phyloP scores from a whole-genome alignment of 2,797 vertebrate genomes.

The Rhynchotus rufescens region DNA sequence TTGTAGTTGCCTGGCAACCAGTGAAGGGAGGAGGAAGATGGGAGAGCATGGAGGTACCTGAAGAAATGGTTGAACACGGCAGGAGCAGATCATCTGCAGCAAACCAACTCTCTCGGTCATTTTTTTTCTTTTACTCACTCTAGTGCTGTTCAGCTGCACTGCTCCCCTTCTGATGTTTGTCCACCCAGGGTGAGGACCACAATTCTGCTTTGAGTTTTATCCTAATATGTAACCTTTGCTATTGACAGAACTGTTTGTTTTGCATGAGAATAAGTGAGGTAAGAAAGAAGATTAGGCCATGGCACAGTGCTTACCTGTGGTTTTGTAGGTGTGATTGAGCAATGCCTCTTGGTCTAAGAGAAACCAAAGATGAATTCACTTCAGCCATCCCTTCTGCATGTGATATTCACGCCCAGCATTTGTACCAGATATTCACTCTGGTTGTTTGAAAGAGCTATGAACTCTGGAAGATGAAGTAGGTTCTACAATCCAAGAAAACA shows the following conservation, averaged over 20 bases:
- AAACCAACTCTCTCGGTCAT: not conserved
- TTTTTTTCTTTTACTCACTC: not conserved
- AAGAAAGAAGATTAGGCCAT: not conserved
- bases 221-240: not conserved
- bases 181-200: not conserved
- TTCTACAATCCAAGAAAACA: not conserved
- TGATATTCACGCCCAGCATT: not conserved
- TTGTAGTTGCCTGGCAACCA: slow-evolving; percentile 64
- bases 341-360: not conserved
- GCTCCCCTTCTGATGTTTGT: not conserved
- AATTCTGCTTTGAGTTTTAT: not conserved
- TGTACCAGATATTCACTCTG: not conserved
- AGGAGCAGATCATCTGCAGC: not conserved
- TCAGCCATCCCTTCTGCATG: not conserved
- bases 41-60: not conserved
- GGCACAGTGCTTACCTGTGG: not conserved
- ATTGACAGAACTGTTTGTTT: not conserved
- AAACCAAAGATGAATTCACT: not conserved
- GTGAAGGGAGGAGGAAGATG: not conserved
- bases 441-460: not conserved
- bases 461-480: not conserved
- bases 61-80: not conserved
- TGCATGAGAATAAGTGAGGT: not conserved
- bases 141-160: not conserved
- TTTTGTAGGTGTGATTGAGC: not conserved